Conservation (phyloP, 2,888 invertebrate species). For the Archaeoteleia sp. region DNA sequence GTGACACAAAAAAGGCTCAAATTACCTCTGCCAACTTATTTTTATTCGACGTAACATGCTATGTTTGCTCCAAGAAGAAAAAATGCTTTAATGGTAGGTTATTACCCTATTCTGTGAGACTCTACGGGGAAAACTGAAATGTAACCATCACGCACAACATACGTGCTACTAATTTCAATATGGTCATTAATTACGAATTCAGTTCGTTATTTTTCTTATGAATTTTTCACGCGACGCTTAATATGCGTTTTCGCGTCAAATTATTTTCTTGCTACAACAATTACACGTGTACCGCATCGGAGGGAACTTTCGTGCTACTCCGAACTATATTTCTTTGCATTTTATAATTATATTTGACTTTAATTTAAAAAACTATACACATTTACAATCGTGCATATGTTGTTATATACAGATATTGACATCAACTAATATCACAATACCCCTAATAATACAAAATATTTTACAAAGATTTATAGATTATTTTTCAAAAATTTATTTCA, state of each 20-base stretch:
- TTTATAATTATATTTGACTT: no score
- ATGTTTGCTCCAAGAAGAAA: conserved; percentile 30
- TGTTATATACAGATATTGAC: no score
- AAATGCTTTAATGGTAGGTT: conserved; percentile 47
- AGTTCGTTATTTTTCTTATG: conserved; percentile 51
- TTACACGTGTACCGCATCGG: neutral
- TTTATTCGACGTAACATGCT: conserved; percentile 27
- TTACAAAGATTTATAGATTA: no score
- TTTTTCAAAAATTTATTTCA: no score
- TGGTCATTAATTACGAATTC: conserved; percentile 52
- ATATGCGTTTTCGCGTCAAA: conserved; percentile 47
- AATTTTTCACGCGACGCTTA: conserved; percentile 50
- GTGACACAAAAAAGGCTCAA: conserved; percentile 39
- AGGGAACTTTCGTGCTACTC: no score
- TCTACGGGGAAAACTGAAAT: conserved; percentile 45
- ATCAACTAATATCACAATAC: no score
- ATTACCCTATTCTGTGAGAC: conserved; percentile 46
- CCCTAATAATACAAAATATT: no score
- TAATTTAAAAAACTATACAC: no score
- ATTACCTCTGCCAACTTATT: conserved; percentile 13
- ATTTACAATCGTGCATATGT: no score
- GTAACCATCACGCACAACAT: conserved; percentile 51
- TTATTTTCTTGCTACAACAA: conserved; percentile 34
- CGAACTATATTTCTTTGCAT: no score
- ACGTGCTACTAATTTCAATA: conserved; percentile 51